Base-by-base conservation (phyloP, 2,888 invertebrate genomes). In the Synanthedon formicaeformis region DNA sequence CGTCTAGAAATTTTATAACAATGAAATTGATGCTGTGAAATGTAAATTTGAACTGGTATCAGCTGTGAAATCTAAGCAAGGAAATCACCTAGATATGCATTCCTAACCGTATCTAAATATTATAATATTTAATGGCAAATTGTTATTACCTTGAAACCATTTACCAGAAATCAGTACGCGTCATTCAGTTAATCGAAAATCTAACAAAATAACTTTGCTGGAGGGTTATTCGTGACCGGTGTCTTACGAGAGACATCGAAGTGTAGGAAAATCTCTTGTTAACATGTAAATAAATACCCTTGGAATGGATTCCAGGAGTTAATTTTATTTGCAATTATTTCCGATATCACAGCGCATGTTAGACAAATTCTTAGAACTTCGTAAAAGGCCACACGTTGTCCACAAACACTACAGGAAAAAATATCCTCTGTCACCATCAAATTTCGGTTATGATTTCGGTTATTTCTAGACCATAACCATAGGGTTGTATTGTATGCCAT, bases 141-240 rank as follows among this genome's bases (percentile, higher is more conserved):
- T 12, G 14, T 45, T n/a, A 13, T 45, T 45, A 14, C 45, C 45
- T 45, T 45, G 45, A 14, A 45, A 45, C 45, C n/a, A 45, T n/a
- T 45, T 45, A n/a, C n/a, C 45, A 45, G 45, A 45, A 45, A 45
- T 13, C 12, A n/a, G 14, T 14, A 14, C n/a, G 14, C 14, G 45
- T 45, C 45, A 45, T 45, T 45, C 8, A 13, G 13, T 45, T 13
- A 16, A 49, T 49, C 18, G 54, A 52, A 55, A 56, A 41, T 45
- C 54, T 54, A 55, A 49, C 52, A 52, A 56, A 58, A 58, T 54
- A 51, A 54, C 54, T 50, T 58, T 8, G 59, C 61, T 55, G 50
- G 54, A 10, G 51, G 60, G 61, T 52, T 54, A 56, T 55, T 60
- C 65, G 63, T 62, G 61, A 62, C 57, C 52, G 51, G 55, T 52